These are phyloP conservation scores for Oscheius onirici DNA, from an alignment of 2,888 invertebrate species.

Conservation along the genomic window DNA sequence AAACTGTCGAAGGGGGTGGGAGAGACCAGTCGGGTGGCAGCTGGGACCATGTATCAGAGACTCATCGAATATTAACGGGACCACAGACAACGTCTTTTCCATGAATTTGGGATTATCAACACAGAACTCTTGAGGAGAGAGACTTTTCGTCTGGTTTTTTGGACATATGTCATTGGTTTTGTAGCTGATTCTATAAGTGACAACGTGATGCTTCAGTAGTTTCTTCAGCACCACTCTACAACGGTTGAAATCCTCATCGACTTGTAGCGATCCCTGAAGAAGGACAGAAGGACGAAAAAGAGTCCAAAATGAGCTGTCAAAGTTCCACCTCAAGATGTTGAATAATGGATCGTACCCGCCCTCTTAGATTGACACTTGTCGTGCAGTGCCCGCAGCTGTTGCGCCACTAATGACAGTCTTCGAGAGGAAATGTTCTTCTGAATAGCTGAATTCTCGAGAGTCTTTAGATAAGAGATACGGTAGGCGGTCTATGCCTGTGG, in stretches of 20 bases:
- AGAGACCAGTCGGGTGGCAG: constrained; percentile 9
- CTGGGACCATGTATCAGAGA: constrained; percentile 10
- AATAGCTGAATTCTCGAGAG: too few species aligned
- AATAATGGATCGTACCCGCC: constrained; percentile 18
- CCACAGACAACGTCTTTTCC: constrained; percentile 11
- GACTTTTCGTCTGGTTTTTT: too few species aligned
- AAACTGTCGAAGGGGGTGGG: constrained; percentile 17
- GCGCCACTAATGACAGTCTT: neutral
- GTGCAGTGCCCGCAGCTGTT: constrained; percentile 1
- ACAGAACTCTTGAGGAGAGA: too few species aligned
- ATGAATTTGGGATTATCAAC: constrained; percentile 11
- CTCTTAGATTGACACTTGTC: constrained; percentile 9
- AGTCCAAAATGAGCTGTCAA: neutral
- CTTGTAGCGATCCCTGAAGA: too few species aligned
- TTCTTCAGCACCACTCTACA: too few species aligned
- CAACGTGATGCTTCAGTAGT: too few species aligned
- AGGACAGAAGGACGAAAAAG: neutral
- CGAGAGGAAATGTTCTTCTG: too few species aligned
- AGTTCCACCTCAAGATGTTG: neutral
- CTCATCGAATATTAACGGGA: constrained; percentile 29
- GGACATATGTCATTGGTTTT: too few species aligned
- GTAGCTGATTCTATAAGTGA: too few species aligned
- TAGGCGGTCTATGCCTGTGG: too few species aligned
- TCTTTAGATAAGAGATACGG: too few species aligned
- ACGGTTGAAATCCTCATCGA: too few species aligned